Evolutionary conservation across 2,888 invertebrate genomes (phyloP), one percentile per base, ranked within the genome.

Genomic region (Gasteruption jaculator): DNA sequence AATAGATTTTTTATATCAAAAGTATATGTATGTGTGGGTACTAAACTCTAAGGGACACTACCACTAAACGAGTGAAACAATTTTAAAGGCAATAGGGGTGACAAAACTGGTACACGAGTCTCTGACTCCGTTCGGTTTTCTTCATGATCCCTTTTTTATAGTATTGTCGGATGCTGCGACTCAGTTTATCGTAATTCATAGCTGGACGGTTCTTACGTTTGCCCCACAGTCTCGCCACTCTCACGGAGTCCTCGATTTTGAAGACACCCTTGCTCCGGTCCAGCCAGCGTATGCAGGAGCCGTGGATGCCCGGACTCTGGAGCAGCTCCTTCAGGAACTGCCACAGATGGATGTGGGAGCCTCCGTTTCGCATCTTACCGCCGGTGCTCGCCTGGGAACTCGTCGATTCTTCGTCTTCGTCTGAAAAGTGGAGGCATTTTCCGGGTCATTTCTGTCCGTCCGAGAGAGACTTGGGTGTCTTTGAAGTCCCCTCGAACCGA

Each of bases 81-180:
- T 35, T 66, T 79, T 82, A 91, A 70, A 91, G 80, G 67, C 83
- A 85, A 74, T 95, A 95, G 12, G 93, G 92, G 71, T 91, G 89
- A 71, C 95, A 96, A 75, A 99, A 99, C 75, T 97, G 97, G 75
- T 99, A 99, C 49, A 99, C 97, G 60, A 99, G 82, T 68, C 99
- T 81, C 74, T 99, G 97, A 56, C 95, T 94, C 52, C 96, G 80
- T 70, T 95, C 95, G 1, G 97, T 97, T 73, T 99, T 99, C 80
- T 95, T 95, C 91, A 96, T 94, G 71, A 97, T 96, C 41, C 95
- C 95, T 74, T 97, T 99, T 74, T 97, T 96, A 80, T 99, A 99
- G 76, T 96, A 96, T 72, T 99, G 97, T 37, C 99, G 77, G 66
- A 99, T 94, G 56, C 95, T 96, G 41, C 99, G 82, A 51, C 94